Evolutionary conservation across 2,113 vertebrate genomes (phyloP), one percentile per base, ranked within the genome.

Genomic region (Willisornis vidua): DNA sequence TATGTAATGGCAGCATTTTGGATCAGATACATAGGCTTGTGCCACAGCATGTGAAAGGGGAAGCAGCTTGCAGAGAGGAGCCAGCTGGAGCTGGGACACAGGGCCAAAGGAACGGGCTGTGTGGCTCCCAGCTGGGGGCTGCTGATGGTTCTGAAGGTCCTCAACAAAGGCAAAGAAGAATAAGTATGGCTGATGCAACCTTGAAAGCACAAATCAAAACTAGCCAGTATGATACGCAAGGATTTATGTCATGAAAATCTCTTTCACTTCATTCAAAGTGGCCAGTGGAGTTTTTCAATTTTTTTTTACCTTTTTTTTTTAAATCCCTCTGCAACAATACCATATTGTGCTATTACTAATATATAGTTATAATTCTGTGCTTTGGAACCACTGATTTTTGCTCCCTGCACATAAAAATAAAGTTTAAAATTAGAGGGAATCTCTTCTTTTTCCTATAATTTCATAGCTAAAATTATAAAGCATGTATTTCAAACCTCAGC

Each of bases 1-100:
- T 78, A 90, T 75, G 81, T 7, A 96, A 96, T 63, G 81, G 71
- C 16, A 96, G 24, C 73, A 26, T 58, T 79, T 59, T 33, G 19
- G 39, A 33, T 39, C 3, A 5, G 74, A 76, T 24, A 55, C 59
- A 24, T 1, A 41, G 85, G 68, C 26, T 85, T 80, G 41, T 54
- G 55, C 75, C 74, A 61, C 10, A 49, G 63, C 45, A 6, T 33
- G 51, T 9, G 91, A 39, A 77, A 76, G 48, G 25, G 51, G 43
- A 59, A 94, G 63, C n/a, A 66, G 23, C 12, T 49, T 3, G 5
- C 14, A 48, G 77, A 18, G 28, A 79, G 70, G 66, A 75, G 6
- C 23, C 65, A 57, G 87, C 33, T 54, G 77, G 87, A 89, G 71
- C 52, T 52, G 39, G 7, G 6, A 26, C 59, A 46, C 0, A 0